Evolutionary conservation across 1,140 invertebrate genomes (phyloP), one percentile per base, ranked within the genome.

Genomic region (Ceratina japonica): DNA sequence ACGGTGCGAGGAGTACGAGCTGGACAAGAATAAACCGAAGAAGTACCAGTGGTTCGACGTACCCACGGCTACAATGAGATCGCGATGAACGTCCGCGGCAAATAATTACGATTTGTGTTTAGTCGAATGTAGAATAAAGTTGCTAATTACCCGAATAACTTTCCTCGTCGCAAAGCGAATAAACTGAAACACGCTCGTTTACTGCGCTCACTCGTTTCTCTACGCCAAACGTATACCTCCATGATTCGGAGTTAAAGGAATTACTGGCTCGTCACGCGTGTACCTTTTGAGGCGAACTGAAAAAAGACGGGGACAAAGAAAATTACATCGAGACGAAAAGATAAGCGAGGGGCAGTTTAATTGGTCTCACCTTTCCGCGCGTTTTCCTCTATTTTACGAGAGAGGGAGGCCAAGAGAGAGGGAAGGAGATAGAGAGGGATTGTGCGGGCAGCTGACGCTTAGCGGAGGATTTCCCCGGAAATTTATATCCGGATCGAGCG

Each of bases 41-140:
- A 75, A 89, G 12, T 94, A 94, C 90, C 94, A 95, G 83, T 95
- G 94, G 91, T 94, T 94, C 85, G 94, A 94, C 86, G 92, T 94
- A 73, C 93, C 93, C 4, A 92, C 89, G 65, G 94, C 89, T 44
- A 75, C 22, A 71, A 20, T 56, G 27, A 75, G 24, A 31, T 80
- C 4, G 58, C 49, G 64, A 84, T 75, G 44, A 58, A 73, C 72
- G 1, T 16, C 5, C 31, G 10, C 8, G 10, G 10, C 15, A 10
- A 22, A 44, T 31, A 20, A 24, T 13, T 22, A 61, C 37, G 59
- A 61, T n/a, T 64, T 37, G 69, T 61, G 71, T 56, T 73, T 24
- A 68, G 5, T 5, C 2, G 37, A 20, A 75, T 15, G 24, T 51
- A 13, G 12, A 80, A 79, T 82, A 75, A 82, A 82, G 54, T 79